Base-by-base conservation (phyloP, 92 coral and sea anemone species). In the Nematostella vectensis region DNA sequence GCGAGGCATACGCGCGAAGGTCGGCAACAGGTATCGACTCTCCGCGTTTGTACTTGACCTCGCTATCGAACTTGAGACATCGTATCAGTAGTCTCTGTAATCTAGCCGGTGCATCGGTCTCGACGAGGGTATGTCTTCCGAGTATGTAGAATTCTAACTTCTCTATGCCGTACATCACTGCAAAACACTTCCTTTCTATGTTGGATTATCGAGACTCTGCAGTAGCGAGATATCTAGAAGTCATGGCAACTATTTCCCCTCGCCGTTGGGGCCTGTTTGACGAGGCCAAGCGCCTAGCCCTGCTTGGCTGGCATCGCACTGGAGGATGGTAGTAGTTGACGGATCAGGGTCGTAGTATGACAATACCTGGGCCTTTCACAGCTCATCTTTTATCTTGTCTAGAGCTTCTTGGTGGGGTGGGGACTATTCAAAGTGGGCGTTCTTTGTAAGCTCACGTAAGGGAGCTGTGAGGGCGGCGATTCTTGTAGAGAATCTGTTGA, bases 21-120 rank as follows among this genome's bases (percentile, higher is more conserved):
- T 61, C 83, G 13, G 88, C 83, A 3, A 81, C 79, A 22, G 75
- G 83, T 11, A 76, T 80, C 26, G 62, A 23, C 61, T 61, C 47
- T 24, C 88, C 83, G 21, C 51, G 69, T 23, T 61, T 68, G 77
- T 75, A 80, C 37, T 47, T 68, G 31, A 75, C 83, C 38, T 81
- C 68, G 25, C 75, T 49, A 62, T 62, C 53, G 54, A 75, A 66
- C 45, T 39, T 29, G 56, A 75, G 31, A 36, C 70, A 58, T 58
- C 83, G 53, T 39, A 77, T 54, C 61, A 77, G 55, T 13, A 57
- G 67, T 13, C 62, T 61, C 52, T 61, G 70, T 27, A 70, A 21
- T 4, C 77, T 44, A 4, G 57, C 61, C 21, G 78, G 71, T 25
- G 70, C 70, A 24, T 71, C 70, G 16, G 78, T 71, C 48, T 71